Conservation (phyloP, 2,797 vertebrate genomes). For the Knipowitschia caucasica region DNA sequence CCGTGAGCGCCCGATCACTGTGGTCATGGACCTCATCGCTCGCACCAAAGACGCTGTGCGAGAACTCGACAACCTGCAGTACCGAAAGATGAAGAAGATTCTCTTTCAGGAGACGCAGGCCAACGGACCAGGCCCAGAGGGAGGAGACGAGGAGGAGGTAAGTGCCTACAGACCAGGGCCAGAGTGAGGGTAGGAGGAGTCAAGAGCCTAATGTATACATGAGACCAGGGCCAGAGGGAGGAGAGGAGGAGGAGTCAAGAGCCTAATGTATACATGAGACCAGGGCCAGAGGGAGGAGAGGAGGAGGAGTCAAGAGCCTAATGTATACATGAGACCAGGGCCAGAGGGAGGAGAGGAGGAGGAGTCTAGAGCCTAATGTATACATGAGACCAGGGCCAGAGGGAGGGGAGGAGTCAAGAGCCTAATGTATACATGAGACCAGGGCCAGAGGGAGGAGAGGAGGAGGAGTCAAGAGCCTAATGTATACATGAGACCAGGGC, state of each 20-base stretch:
- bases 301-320: too few relatives aligned
- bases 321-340: neutral
- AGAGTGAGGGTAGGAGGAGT: neutral
- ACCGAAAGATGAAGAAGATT: constrained; percentile 96
- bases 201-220: neutral
- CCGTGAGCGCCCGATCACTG: constrained; percentile 86
- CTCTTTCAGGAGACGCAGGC: constrained; percentile 88
- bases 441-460: too few relatives aligned
- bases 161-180: too few relatives aligned
- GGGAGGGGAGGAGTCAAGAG: too few relatives aligned
- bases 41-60: constrained; percentile 91
- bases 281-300: neutral
- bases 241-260: neutral
- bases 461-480: too few relatives aligned
- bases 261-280: too few relatives aligned
- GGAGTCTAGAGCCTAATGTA: too few relatives aligned
- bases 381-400: too few relatives aligned
- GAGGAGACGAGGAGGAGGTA: constrained; percentile 90
- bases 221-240: neutral
- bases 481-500: too few relatives aligned
- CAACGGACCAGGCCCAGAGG: constrained; percentile 86
- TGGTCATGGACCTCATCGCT: constrained; percentile 89
- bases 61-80: constrained; percentile 92
- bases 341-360: neutral
- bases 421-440: too few relatives aligned